phyloP scores from a whole-genome alignment of 1,140 invertebrate genomes.

The Globodera rostochiensis region DNA sequence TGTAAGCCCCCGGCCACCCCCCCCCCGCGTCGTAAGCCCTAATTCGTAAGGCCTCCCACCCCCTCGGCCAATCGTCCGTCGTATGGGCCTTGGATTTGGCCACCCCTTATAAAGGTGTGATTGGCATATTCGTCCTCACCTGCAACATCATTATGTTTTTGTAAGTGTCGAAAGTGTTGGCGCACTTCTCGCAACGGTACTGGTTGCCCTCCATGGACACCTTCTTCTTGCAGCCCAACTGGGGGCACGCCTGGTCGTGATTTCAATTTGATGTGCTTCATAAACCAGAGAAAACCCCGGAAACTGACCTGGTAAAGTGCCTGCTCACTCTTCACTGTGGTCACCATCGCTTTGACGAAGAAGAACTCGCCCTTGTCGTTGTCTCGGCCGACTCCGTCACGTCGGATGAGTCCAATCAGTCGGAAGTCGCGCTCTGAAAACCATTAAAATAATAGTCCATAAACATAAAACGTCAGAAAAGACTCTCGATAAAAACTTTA shows the following conservation, averaged over 20 bases:
- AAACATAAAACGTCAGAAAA: too few species aligned
- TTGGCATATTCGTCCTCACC: constrained; percentile 69
- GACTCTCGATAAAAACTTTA: too few species aligned
- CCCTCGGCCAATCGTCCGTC: too few species aligned
- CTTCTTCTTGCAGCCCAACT: constrained; percentile 58
- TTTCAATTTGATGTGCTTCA: constrained; percentile 21
- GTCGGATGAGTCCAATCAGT: constrained; percentile 43
- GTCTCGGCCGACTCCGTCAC: constrained; percentile 31
- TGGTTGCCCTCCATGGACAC: constrained; percentile 75
- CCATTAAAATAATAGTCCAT: too few species aligned
- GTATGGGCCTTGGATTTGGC: too few species aligned
- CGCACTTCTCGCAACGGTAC: constrained; percentile 92
- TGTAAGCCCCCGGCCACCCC: too few species aligned
- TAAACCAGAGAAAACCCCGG: not conserved
- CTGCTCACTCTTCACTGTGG: constrained; percentile 46
- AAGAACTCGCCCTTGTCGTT: constrained; percentile 47
- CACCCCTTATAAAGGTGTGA: too few species aligned
- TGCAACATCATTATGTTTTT: constrained; percentile 81
- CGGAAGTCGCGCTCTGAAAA: constrained; percentile 56
- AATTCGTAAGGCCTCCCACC: too few species aligned
- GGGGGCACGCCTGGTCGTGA: constrained; percentile 46
- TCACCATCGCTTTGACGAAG: constrained; percentile 51
- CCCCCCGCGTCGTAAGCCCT: too few species aligned
- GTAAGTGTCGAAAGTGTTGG: constrained; percentile 79
- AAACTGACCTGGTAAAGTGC: constrained; percentile 51